Conservation (phyloP, 1,140 invertebrate genomes). For the Eueides isabella region DNA sequence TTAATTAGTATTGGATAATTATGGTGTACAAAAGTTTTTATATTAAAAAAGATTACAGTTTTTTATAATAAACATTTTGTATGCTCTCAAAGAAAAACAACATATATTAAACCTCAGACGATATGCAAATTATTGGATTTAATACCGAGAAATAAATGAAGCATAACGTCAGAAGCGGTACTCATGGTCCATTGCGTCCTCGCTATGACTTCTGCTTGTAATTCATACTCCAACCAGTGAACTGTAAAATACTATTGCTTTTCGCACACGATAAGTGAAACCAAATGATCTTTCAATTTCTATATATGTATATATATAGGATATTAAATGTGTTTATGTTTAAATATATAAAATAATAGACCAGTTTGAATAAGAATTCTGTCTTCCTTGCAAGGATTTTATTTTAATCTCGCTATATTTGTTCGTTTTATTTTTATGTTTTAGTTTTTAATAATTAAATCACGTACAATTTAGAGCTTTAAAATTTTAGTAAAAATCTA, state of each 20-base stretch:
- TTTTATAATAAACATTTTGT: too few relatives aligned
- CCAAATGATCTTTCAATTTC: conserved; percentile 17
- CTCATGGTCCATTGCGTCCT: conserved; percentile 24
- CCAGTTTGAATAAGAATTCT: too few relatives aligned
- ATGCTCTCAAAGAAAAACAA: too few relatives aligned
- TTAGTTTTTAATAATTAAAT: neutral
- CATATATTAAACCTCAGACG: neutral
- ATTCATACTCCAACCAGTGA: conserved; percentile 28
- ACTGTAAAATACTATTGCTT: conserved; percentile 34
- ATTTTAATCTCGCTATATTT: neutral
- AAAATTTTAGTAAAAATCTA: neutral
- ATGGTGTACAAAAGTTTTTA: too few relatives aligned
- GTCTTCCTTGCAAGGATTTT: neutral
- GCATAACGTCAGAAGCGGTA: conserved; percentile 14
- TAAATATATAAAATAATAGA: too few relatives aligned
- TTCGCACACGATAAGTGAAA: conserved; percentile 30
- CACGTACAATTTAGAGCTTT: neutral
- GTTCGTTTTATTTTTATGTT: too few relatives aligned
- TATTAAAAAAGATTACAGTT: too few relatives aligned
- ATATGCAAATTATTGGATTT: conserved; percentile 16
- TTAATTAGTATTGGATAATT: too few relatives aligned
- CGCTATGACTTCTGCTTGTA: conserved; percentile 28
- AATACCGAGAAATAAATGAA: conserved; percentile 20
- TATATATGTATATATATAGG: too few relatives aligned
- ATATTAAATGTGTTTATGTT: neutral